Conservation (phyloP, 2,888 invertebrate species). For the Drosophila tripunctata region DNA sequence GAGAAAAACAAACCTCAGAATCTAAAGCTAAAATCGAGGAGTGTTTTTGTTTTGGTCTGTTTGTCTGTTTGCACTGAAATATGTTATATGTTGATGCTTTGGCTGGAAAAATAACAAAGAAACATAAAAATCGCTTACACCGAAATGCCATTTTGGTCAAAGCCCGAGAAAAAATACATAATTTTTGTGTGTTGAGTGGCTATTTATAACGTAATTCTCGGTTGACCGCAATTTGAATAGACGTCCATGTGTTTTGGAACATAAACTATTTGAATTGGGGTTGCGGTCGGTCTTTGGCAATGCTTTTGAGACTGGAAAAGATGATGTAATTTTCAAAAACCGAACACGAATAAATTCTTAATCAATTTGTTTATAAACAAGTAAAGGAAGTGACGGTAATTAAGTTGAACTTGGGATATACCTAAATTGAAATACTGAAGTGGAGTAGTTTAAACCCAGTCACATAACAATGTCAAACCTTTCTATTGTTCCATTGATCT, state of each 20-base stretch:
- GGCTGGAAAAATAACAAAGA: constrained; percentile 26
- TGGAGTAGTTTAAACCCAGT: background rate
- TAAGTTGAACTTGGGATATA: constrained; percentile 17
- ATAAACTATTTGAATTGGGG: constrained; percentile 57
- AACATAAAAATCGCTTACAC: constrained; percentile 55
- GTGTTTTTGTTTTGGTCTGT: constrained; percentile 33
- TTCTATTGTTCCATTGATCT: constrained; percentile 27
- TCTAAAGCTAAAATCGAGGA: constrained; percentile 16
- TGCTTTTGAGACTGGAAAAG: constrained; percentile 5
- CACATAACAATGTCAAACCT: too few species aligned
- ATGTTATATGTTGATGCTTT: constrained; percentile 4
- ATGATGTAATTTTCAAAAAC: constrained; percentile 38
- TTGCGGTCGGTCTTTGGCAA: constrained; percentile 17
- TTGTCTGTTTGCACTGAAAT: constrained; percentile 25
- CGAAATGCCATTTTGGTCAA: constrained; percentile 54
- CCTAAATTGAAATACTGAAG: background rate
- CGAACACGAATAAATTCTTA: background rate
- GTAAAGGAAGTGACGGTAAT: constrained; percentile 38
- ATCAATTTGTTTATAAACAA: background rate
- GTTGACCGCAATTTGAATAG: constrained; percentile 71
- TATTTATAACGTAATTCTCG: constrained; percentile 66
- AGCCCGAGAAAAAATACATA: constrained; percentile 47
- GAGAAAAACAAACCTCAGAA: background rate
- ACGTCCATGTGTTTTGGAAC: constrained; percentile 30
- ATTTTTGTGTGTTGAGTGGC: constrained; percentile 45